Evolutionary conservation across 2,113 vertebrate species (phyloP).

Genomic region (Fregata magnificens): DNA sequence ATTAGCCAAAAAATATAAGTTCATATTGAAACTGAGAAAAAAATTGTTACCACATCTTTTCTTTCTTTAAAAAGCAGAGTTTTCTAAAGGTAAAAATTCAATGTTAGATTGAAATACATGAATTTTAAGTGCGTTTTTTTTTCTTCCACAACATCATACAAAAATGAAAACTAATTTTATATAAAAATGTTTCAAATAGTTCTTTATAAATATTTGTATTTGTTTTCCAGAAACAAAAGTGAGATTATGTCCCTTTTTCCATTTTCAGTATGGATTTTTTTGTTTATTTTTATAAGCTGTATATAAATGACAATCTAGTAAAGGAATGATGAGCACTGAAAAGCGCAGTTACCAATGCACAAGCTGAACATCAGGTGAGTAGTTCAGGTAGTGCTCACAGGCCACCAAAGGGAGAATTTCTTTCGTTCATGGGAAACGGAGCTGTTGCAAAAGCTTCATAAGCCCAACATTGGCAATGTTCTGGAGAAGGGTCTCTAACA

Average conservation of each 20-base stretch:
- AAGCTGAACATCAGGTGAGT: background rate
- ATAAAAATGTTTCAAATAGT: background rate
- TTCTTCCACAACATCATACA: background rate
- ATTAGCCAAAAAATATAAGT: background rate
- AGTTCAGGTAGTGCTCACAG: background rate
- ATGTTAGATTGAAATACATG: background rate
- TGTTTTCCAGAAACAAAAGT: background rate
- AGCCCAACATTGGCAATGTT: background rate
- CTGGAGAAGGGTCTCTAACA: background rate
- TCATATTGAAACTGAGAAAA: background rate
- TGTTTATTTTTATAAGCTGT: background rate
- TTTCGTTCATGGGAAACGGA: background rate
- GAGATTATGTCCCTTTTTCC: background rate
- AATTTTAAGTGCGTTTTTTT: background rate
- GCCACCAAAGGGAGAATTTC: background rate
- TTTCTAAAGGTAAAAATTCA: background rate
- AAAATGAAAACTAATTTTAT: background rate
- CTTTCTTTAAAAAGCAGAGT: background rate
- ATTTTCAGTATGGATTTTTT: background rate
- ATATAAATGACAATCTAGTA: background rate
- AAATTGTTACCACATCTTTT: background rate
- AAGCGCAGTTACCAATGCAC: background rate
- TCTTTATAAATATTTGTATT: background rate
- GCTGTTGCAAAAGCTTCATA: background rate
- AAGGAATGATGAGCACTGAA: background rate